Conservation (phyloP, 2,113 vertebrate species). For the Misgurnus mizolepis region DNA sequence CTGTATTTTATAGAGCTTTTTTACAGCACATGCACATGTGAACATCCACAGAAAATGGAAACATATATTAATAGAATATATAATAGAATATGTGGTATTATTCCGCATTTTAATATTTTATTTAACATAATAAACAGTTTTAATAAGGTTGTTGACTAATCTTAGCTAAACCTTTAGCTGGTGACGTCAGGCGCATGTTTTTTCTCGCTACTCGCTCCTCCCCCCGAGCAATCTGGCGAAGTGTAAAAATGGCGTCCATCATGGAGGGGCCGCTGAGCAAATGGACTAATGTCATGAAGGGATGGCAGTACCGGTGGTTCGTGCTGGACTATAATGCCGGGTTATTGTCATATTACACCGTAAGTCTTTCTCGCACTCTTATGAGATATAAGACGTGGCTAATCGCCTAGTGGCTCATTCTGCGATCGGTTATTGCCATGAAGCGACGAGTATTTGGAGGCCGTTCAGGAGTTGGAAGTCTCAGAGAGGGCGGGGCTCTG, state of each 20-base stretch:
- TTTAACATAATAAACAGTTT: no score
- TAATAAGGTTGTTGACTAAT: background rate
- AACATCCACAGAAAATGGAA: no score
- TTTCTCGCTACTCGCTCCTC: slow-evolving; percentile 60
- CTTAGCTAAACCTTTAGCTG: slow-evolving; percentile 10
- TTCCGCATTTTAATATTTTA: no score
- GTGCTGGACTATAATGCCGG: slow-evolving; percentile 96
- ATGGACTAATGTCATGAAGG: slow-evolving; percentile 99
- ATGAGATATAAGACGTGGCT: background rate
- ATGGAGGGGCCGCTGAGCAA: slow-evolving; percentile 98
- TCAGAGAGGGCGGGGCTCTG: slow-evolving; percentile 67
- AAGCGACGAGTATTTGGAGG: slow-evolving; percentile 47
- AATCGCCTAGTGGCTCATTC: background rate
- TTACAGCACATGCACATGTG: no score
- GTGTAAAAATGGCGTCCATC: slow-evolving; percentile 97
- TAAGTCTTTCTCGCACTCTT: slow-evolving; percentile 66
- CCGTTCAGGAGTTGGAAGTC: slow-evolving; percentile 73
- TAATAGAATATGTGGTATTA: no score
- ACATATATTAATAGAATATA: no score
- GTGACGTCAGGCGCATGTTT: slow-evolving; percentile 50
- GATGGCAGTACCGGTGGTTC: slow-evolving; percentile 99
- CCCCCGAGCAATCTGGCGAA: slow-evolving; percentile 56
- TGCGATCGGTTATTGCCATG: background rate
- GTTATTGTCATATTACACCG: slow-evolving; percentile 96
- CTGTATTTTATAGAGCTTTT: no score